A percentile compares a stretch with the other conserved stretches of the same genome.
phyloP scores from a whole-genome alignment of 1,140 invertebrate species.

The Lethrus apterus region DNA sequence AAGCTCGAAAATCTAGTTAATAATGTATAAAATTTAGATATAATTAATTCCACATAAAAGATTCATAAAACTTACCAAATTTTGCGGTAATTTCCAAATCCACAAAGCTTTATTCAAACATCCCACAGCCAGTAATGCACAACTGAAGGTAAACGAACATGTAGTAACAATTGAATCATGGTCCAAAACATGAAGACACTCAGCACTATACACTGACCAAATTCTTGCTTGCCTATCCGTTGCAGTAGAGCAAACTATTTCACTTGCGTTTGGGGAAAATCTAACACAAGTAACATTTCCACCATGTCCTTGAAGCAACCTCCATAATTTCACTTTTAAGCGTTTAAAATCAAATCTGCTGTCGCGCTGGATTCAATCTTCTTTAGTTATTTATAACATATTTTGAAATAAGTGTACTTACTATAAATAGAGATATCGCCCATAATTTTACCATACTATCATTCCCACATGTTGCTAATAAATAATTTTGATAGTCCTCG shows the following conservation, averaged over 20 bases:
- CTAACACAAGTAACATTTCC: conserved; percentile 52
- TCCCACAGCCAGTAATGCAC: conserved; percentile 48
- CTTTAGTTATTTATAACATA: no score
- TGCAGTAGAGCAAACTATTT: conserved; percentile 40
- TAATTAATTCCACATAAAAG: no score
- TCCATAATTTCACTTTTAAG: conserved; percentile 34
- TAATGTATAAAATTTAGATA: no score
- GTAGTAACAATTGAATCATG: conserved; percentile 50
- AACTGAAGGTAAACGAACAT: conserved; percentile 47
- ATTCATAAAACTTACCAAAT: conserved; percentile 42
- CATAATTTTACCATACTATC: conserved; percentile 66
- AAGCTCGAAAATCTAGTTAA: no score
- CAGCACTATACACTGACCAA: conserved; percentile 46
- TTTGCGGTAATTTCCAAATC: conserved; percentile 50
- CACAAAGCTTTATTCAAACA: conserved; percentile 48
- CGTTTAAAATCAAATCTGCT: conserved; percentile 17
- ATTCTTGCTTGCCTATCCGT: conserved; percentile 40
- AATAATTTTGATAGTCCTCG: conserved; percentile 40
- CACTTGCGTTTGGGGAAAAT: conserved; percentile 41
- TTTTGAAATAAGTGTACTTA: no score
- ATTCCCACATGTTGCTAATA: conserved; percentile 63
- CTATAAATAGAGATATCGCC: conserved; percentile 47
- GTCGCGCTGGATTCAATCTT: no score
- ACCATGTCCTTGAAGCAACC: conserved; percentile 45
- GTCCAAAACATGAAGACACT: conserved; percentile 52